These are phyloP conservation scores for Stenoptilia bipunctidactyla DNA, from an alignment of 2,888 invertebrate species.

Conservation along the genomic window DNA sequence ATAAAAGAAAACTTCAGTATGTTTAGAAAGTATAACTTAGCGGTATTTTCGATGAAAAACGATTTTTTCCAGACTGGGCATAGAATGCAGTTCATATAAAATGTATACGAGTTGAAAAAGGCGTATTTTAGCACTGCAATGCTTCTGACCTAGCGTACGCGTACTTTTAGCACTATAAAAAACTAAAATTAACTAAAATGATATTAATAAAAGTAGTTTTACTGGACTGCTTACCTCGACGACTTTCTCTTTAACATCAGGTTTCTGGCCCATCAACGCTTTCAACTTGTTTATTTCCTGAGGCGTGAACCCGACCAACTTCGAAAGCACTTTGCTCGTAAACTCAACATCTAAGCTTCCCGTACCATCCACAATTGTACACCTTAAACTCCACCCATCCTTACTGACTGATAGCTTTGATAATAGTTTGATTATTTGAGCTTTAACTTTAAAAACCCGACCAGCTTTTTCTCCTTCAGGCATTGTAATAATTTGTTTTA, in stretches of 20 bases:
- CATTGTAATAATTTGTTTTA: slow-evolving; percentile 52
- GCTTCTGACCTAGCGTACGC: no score
- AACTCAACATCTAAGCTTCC: slow-evolving; percentile 68
- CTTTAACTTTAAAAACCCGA: slow-evolving; percentile 67
- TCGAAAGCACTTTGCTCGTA: slow-evolving; percentile 66
- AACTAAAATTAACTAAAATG: no score
- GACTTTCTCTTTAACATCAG: slow-evolving; percentile 41
- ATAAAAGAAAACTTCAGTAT: no score
- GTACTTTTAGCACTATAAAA: no score
- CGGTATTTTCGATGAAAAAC: no score
- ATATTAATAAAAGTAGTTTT: no score
- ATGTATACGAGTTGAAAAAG: no score
- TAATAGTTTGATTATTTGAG: slow-evolving; percentile 63
- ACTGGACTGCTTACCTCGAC: slow-evolving; percentile 42
- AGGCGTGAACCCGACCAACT: slow-evolving; percentile 60
- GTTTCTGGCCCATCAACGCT: slow-evolving; percentile 37
- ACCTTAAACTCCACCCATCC: slow-evolving; percentile 67
- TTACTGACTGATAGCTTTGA: slow-evolving; percentile 68
- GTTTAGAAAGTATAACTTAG: no score
- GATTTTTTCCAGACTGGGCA: no score
- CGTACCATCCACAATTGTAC: slow-evolving; percentile 70
- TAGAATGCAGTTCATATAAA: no score
- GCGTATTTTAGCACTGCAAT: no score
- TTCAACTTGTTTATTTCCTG: slow-evolving; percentile 52
- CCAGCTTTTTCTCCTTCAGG: slow-evolving; percentile 31